Evolutionary conservation across 2,797 vertebrate species (phyloP).

Genomic region (Holocentrus rufus): DNA sequence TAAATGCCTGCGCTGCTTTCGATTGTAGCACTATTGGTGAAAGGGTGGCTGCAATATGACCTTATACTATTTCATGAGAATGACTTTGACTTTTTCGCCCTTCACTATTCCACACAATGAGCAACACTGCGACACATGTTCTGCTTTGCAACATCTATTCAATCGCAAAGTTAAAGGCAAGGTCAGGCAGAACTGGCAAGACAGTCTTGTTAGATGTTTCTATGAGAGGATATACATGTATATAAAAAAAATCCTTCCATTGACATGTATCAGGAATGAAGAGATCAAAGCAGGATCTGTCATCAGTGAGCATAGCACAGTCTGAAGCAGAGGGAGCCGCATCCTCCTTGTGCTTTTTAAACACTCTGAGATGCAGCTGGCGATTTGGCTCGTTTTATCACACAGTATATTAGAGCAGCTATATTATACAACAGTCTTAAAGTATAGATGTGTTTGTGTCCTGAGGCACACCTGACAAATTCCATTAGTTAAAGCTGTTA

Average conservation of each 20-base stretch:
- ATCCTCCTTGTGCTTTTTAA: not conserved
- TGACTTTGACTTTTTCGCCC: not conserved
- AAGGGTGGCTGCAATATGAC: not conserved
- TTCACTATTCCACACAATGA: not conserved
- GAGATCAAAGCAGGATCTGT: not conserved
- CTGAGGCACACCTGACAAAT: conserved; percentile 18
- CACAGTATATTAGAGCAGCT: not conserved
- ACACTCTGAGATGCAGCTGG: not conserved
- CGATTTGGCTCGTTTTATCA: not conserved
- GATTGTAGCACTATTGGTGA: conserved; percentile 13
- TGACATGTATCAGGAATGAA: not conserved
- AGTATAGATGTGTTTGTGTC: conserved; percentile 1
- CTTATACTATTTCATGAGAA: not conserved
- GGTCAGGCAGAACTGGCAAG: not conserved
- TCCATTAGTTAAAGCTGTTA: conserved; percentile 52
- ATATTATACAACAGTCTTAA: not conserved
- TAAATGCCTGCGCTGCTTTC: conserved; percentile 14
- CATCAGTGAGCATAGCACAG: not conserved
- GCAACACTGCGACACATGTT: too few species aligned
- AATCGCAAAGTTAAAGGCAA: not conserved
- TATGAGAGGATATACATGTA: not conserved
- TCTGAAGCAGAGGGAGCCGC: not conserved
- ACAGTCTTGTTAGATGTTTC: not conserved
- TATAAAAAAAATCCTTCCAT: not conserved
- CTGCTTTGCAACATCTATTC: not conserved